A percentile compares a stretch with the other conserved stretches of the same genome.
These are phyloP conservation scores for Pteropus rufus DNA, from an alignment of 2,797 vertebrate species.

Conservation along the genomic window DNA sequence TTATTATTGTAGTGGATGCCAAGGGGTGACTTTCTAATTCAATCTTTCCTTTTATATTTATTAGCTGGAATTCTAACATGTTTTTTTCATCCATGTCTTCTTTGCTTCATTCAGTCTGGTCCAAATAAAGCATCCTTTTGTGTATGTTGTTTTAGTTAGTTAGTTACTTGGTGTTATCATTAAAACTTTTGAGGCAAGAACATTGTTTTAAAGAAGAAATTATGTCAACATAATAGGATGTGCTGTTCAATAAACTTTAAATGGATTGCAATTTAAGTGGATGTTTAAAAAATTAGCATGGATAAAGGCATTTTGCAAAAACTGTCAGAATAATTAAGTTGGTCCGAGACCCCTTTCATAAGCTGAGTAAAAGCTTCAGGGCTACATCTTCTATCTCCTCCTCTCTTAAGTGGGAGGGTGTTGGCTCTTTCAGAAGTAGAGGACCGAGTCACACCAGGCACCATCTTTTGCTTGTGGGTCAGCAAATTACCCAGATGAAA, in stretches of 20 bases:
- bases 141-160: conserved; percentile 37
- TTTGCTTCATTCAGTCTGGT: conserved; percentile 23
- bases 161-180: conserved; percentile 53
- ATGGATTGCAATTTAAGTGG: conserved; percentile 34
- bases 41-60: conserved; percentile 14
- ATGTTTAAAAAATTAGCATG: conserved; percentile 35
- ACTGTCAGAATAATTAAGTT: conserved; percentile 32
- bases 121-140: conserved; percentile 32
- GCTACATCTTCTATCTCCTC: background rate
- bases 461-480: background rate
- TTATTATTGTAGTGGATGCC: conserved; percentile 21
- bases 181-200: conserved; percentile 35
- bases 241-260: conserved; percentile 46
- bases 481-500: background rate
- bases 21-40: conserved; percentile 36
- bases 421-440: background rate
- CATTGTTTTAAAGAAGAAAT: conserved; percentile 52
- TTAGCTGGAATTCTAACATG: conserved; percentile 34
- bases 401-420: background rate
- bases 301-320: conserved; percentile 33
- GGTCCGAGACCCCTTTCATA: background rate
- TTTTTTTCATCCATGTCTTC: conserved; percentile 38
- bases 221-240: conserved; percentile 36
- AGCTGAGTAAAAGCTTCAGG: background rate
- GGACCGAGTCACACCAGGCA: background rate